Base-by-base conservation (phyloP, 2,113 vertebrate species). In the Myiagra hebetior region DNA sequence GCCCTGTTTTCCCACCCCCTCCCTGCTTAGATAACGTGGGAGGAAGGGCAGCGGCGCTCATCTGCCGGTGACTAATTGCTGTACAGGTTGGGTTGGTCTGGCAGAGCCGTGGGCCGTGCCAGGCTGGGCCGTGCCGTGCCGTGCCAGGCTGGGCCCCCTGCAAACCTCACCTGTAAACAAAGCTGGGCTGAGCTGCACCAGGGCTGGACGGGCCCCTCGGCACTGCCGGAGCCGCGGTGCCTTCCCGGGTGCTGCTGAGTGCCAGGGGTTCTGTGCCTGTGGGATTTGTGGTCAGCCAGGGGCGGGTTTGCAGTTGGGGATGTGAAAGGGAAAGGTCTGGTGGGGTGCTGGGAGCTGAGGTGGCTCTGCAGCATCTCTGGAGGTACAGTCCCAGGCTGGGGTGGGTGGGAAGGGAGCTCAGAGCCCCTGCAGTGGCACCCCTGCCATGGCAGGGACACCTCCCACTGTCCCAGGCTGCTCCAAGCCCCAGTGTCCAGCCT, bases 71-170 rank as follows among this genome's bases (percentile, higher is more conserved):
- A 96, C 87, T 96, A 89, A 94, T 68, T 67, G 95, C 73, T 49
- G 27, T 55, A 52, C 95, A 89, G 94, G 92, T 96, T 94, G 87
- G 92, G 64, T 26, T 39, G 33, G 92, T 95, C 57, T 31, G 10
- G 11, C 65, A 19, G 50, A 17, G 59, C 91, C 1, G 14, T 30
- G 26, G 68, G 53, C 46, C 3, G n/a, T 39, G 44, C 65, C 42
- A 46, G 42, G 64, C 21, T 46, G 67, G 70, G n/a, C 65, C 8
- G 85, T 31, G 85, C 78, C 13, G 15, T 33, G 62, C 35, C 33
- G 8, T 33, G 50, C 60, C 35, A 16, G 60, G 35, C 35, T 86
- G 83, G 31, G 35, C 56, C 57, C 33, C 64, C 33, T 15, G 9
- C 1, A 1, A 11, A 0, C 4, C 56, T 18, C 63, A 15, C 17